A percentile compares a stretch with the other conserved stretches of the same genome.
Conservation (phyloP, 1,140 invertebrate species). For the Saxidomus purpurata region DNA sequence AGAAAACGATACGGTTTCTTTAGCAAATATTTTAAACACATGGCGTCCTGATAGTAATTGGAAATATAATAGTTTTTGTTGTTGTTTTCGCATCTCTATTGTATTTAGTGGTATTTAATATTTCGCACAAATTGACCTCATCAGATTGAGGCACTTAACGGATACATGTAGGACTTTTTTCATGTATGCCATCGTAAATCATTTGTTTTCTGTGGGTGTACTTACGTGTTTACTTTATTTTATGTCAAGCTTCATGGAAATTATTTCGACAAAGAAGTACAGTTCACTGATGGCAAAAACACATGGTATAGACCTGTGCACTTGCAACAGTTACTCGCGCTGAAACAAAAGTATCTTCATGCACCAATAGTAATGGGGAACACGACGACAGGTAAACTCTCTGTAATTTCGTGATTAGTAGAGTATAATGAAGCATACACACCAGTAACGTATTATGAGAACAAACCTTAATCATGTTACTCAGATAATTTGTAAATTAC, state of each 20-base stretch:
- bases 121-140: background rate
- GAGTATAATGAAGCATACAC: background rate
- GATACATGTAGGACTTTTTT: background rate
- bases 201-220: background rate
- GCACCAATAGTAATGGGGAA: constrained; percentile 50
- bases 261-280: background rate
- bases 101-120: no score
- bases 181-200: background rate
- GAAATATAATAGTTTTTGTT: no score
- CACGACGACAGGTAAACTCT: constrained; percentile 19
- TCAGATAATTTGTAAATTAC: background rate
- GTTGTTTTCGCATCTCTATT: no score
- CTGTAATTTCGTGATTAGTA: no score
- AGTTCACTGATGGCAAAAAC: background rate
- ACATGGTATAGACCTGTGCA: constrained; percentile 23
- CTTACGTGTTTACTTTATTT: no score
- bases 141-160: background rate
- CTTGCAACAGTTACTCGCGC: constrained; percentile 12
- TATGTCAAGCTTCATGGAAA: background rate
- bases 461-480: background rate
- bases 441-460: background rate
- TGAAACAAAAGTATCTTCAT: constrained; percentile 22
- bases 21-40: no score
- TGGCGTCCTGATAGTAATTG: no score
- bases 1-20: no score